These are phyloP conservation scores for Nettapus auritus DNA, from an alignment of 2,113 vertebrate species.

Conservation along the genomic window DNA sequence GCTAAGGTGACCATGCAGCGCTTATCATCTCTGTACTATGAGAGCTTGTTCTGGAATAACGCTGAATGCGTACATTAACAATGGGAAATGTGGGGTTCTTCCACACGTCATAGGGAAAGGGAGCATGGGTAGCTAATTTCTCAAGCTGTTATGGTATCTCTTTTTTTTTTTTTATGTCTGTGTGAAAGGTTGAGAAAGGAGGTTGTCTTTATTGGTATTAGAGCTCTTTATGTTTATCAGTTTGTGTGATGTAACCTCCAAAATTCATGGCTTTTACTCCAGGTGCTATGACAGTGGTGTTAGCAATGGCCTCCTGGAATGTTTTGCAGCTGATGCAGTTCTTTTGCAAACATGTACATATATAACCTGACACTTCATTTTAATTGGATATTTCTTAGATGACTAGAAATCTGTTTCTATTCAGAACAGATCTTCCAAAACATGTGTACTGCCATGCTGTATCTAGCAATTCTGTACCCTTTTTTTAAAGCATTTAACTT, in stretches of 20 bases:
- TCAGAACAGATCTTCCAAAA: neutral
- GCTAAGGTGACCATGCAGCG: neutral
- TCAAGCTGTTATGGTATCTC: neutral
- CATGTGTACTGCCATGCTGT: neutral
- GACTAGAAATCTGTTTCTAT: neutral
- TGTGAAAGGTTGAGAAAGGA: neutral
- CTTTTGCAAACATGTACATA: neutral
- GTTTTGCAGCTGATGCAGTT: neutral
- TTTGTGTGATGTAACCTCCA: neutral
- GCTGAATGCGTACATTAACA: neutral
- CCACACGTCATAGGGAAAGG: accelerated
- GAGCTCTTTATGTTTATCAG: neutral
- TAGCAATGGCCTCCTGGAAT: neutral
- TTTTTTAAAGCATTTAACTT: neutral
- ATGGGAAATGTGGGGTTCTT: neutral
- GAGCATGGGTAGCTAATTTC: neutral
- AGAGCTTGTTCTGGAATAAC: neutral
- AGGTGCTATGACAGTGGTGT: neutral
- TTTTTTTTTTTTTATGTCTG: neutral
- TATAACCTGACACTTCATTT: neutral
- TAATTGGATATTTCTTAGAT: neutral
- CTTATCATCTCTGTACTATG: neutral
- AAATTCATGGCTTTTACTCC: neutral
- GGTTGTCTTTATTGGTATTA: neutral
- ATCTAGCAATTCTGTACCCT: neutral